Percentiles rank a stretch among this genome's conserved stretches.
phyloP scores from a whole-genome alignment of 1,140 invertebrate genomes.

The Heliconius himera region DNA sequence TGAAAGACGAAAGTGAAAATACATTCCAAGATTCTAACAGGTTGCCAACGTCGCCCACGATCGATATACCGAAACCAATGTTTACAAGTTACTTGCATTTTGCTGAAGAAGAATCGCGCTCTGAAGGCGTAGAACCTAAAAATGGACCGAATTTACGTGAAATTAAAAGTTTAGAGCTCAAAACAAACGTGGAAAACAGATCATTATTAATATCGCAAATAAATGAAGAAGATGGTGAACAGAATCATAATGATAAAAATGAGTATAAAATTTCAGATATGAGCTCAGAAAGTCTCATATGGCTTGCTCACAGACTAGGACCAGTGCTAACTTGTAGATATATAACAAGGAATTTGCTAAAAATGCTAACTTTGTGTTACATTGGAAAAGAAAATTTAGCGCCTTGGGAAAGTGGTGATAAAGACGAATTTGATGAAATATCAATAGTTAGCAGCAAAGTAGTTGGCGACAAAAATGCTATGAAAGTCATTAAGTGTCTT shows the following conservation, averaged over 20 bases:
- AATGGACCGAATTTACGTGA: conserved; percentile 23
- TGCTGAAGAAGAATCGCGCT: conserved; percentile 65
- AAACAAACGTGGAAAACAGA: conserved; percentile 25
- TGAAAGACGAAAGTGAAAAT: conserved; percentile 52
- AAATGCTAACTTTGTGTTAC: conserved; percentile 97
- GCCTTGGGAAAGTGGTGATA: conserved; percentile 63
- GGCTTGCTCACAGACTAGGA: conserved; percentile 96
- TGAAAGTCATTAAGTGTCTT: conserved; percentile 93
- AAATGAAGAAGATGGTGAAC: conserved; percentile 48
- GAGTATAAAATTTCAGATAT: conserved; percentile 91
- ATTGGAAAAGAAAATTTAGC: conserved; percentile 91
- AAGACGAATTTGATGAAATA: conserved; percentile 81
- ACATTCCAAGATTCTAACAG: conserved; percentile 39
- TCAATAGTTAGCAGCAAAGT: conserved; percentile 84
- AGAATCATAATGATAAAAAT: conserved; percentile 41
- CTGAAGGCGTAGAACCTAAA: conserved; percentile 24
- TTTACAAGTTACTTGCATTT: conserved; percentile 77
- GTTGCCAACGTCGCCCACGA: conserved; percentile 62
- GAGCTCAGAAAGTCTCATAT: conserved; percentile 94
- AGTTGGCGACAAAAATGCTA: conserved; percentile 91
- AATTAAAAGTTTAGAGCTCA: conserved; percentile 51
- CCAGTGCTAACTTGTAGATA: conserved; percentile 95
- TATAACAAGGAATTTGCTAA: conserved; percentile 94
- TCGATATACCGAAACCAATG: conserved; percentile 74
- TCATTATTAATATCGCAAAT: conserved; percentile 24